These are phyloP conservation scores for Vulpes lagopus DNA, from an alignment of 2,113 vertebrate species.

Conservation along the genomic window DNA sequence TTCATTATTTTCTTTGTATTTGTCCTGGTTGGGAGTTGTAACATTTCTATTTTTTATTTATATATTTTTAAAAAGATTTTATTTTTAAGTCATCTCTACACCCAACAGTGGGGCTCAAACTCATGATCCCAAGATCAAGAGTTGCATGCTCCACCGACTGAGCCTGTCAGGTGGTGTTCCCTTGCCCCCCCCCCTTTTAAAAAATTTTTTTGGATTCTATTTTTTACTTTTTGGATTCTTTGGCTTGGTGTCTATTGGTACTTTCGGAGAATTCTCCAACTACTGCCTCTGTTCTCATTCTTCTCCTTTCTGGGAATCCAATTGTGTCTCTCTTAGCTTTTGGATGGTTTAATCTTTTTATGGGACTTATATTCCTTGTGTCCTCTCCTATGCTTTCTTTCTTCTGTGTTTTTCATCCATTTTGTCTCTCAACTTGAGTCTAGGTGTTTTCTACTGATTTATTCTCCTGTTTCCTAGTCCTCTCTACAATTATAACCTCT, in stretches of 20 bases:
- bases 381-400: background rate
- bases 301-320: background rate
- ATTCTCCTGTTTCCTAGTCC: background rate
- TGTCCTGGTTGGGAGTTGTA: constrained; percentile 15
- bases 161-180: background rate
- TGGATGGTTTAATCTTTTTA: background rate
- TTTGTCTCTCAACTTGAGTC: background rate
- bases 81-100: background rate
- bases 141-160: background rate
- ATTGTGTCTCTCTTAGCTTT: background rate
- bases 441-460: constrained; percentile 24
- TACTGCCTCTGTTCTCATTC: background rate
- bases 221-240: background rate
- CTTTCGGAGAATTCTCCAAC: background rate
- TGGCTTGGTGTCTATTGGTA: background rate
- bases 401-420: background rate
- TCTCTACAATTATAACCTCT: background rate
- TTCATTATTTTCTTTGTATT: background rate
- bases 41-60: background rate
- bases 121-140: background rate
- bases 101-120: background rate
- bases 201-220: background rate
- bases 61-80: background rate
- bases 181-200: too few species aligned
- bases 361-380: background rate